Conservation (phyloP, 2,113 vertebrate species). For the Phocoena phocoena region DNA sequence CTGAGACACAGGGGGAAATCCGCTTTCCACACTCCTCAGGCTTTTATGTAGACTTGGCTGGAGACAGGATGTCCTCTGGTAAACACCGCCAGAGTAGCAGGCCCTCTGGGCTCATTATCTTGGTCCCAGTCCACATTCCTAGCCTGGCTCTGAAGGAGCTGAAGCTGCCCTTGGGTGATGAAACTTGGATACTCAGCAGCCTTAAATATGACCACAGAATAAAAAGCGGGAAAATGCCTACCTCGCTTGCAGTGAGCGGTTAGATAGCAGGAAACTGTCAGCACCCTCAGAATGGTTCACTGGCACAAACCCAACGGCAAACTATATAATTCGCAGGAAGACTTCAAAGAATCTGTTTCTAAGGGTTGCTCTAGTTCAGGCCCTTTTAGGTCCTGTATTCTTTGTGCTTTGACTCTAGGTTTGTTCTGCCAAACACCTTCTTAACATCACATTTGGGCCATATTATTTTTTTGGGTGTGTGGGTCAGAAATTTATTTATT, state of each 20-base stretch:
- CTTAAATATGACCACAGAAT: not conserved
- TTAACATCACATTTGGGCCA: not conserved
- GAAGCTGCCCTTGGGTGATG: not conserved
- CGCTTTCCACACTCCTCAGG: not conserved
- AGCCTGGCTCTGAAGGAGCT: not conserved
- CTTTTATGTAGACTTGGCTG: not conserved
- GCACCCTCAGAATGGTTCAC: not conserved
- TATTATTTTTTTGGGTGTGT: not conserved
- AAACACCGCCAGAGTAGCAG: not conserved
- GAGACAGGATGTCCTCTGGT: not conserved
- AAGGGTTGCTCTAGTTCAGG: not conserved
- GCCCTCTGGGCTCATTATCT: not conserved
- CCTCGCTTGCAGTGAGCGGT: not conserved
- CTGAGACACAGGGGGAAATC: not conserved
- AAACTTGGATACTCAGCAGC: slow-evolving; percentile 43
- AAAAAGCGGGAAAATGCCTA: not conserved
- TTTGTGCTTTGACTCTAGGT: slow-evolving; percentile 38
- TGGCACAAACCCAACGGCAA: not conserved
- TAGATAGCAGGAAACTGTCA: not conserved
- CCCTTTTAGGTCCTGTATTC: not conserved
- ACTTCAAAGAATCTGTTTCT: slow-evolving; percentile 8
- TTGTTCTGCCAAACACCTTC: not conserved
- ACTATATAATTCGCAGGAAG: not conserved
- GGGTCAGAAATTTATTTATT: too few species aligned
- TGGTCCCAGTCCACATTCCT: not conserved